Base-by-base conservation (phyloP, 1,140 invertebrate genomes). In the Drosophila takahashii region DNA sequence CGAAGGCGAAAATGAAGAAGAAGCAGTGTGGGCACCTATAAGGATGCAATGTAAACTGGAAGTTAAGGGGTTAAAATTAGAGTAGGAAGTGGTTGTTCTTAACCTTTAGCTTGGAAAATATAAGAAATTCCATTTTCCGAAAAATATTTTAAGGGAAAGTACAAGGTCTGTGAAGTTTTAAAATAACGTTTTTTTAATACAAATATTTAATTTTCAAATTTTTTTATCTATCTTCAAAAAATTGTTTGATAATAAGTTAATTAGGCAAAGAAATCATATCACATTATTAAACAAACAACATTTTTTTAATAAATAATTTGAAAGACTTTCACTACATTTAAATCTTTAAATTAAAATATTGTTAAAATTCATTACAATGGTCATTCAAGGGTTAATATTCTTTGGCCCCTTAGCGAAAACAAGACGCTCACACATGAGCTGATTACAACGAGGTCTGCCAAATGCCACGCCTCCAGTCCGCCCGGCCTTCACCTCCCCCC, bases 401-500 rank as follows among this genome's bases (percentile, higher is more conserved):
- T 22, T 3, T 16, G 16, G 37, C 36, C 42, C 41, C 59, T 76
- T 73, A 10, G 36, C 62, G 57, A 45, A 61, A 42, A 5, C 59
- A 50, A 74, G 11, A 58, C 47, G 59, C 76, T 61, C 79, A 85
- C 81, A 87, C 76, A 87, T 87, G 83, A 87, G 83, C 83, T 87
- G 66, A 86, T 86, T 87, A 81, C 79, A 67, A 71, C 59, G 36
- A 50, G 7, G 64, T 18, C 64, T 9, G 27, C 0, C 15, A 42
- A 51, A 52, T 47, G 41, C 62, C 65, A 66, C 65, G 48, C 39
- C 65, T n/a, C 32, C 29, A 1, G 41, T 26, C 13, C 41, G 50
- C 66, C 66, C 39, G 45, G 42, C 16, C n/a, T n/a, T n/a, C n/a
- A n/a, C n/a, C n/a, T n/a, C n/a, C n/a, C n/a, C n/a, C n/a, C n/a